phyloP scores from a whole-genome alignment of 2,113 vertebrate species.

The Cyprinodon variegatus region DNA sequence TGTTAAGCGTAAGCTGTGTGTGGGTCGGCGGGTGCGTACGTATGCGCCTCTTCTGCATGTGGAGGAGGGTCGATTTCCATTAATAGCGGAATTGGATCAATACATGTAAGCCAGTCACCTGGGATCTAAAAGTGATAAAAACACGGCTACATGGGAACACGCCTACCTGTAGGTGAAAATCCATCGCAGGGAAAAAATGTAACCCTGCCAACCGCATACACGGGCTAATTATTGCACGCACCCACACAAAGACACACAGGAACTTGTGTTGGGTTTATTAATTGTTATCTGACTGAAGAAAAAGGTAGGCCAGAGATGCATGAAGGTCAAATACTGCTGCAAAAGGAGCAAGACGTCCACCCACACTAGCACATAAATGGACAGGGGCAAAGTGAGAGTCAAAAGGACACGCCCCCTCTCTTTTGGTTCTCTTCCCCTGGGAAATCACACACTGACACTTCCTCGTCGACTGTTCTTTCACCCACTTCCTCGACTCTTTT shows the following conservation, averaged over 20 bases:
- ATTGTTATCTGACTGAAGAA: constrained; percentile 23
- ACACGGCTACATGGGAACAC: constrained; percentile 18
- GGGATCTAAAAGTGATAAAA: constrained; percentile 30
- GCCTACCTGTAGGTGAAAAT: background rate
- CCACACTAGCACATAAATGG: constrained; percentile 1
- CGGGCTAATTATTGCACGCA: background rate
- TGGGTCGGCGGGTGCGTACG: constrained; percentile 23
- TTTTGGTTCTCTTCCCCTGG: constrained; percentile 44
- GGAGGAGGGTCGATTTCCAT: constrained; percentile 46
- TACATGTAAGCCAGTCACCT: constrained; percentile 35
- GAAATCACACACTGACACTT: constrained; percentile 63
- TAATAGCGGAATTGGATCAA: constrained; percentile 56
- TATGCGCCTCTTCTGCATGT: constrained; percentile 3
- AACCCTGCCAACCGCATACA: background rate
- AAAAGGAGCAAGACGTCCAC: constrained; percentile 14
- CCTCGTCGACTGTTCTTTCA: constrained; percentile 52
- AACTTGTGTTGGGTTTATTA: constrained; percentile 16
- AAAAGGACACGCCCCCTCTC: constrained; percentile 33
- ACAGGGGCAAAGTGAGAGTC: constrained; percentile 11
- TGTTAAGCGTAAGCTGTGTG: constrained; percentile 48
- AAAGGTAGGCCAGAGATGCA: constrained; percentile 30
- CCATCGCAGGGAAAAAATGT: background rate
- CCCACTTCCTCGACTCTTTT: constrained; percentile 49
- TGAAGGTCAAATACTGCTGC: constrained; percentile 39
- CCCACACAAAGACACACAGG: constrained; percentile 5